Conservation (phyloP, 2,113 vertebrate species). For the Pseudorectes ferrugineus region DNA sequence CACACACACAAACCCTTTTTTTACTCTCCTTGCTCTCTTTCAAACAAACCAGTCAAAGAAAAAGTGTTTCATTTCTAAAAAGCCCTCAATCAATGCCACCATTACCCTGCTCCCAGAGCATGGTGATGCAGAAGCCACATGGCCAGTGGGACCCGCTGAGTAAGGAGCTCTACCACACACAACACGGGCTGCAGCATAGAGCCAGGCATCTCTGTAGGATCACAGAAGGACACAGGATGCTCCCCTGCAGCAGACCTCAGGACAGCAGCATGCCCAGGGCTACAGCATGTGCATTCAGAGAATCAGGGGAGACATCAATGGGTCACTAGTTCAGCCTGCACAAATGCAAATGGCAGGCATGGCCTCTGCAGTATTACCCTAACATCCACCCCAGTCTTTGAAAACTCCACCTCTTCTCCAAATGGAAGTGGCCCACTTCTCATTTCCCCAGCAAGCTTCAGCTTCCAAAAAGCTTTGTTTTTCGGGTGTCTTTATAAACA, state of each 20-base stretch:
- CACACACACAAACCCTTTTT: neutral
- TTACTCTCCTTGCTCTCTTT: neutral
- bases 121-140: neutral
- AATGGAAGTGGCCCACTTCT: neutral
- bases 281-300: neutral
- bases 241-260: neutral
- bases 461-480: neutral
- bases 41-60: neutral
- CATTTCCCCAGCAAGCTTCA: neutral
- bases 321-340: neutral
- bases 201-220: accelerated
- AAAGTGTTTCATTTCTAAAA: neutral
- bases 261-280: neutral
- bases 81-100: neutral
- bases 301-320: neutral
- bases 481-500: neutral
- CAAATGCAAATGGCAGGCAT: neutral
- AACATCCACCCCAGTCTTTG: neutral
- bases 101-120: neutral
- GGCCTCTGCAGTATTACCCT: neutral
- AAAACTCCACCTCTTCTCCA: neutral
- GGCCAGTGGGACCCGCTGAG: neutral
- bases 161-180: neutral
- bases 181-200: neutral
- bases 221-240: neutral